Conservation (phyloP, 2,888 invertebrate genomes). For the Theretra japonica region DNA sequence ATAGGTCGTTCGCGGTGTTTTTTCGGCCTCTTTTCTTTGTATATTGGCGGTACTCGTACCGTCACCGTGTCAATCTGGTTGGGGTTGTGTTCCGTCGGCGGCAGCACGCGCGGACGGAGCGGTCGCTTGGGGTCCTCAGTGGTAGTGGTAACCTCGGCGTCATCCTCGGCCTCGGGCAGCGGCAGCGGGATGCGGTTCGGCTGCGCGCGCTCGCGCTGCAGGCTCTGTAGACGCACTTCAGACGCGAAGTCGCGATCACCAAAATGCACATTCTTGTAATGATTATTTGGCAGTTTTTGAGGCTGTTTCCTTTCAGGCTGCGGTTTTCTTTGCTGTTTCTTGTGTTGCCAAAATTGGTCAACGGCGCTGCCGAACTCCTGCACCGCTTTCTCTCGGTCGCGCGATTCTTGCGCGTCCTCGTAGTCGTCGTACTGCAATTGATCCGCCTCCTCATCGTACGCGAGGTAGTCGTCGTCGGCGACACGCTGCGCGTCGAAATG, state of each 20-base stretch:
- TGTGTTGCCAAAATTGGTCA: conserved; percentile 75
- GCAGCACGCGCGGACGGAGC: conserved; percentile 73
- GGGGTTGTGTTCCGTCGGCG: conserved; percentile 80
- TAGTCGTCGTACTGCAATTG: conserved; percentile 68
- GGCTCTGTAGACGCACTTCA: conserved; percentile 50
- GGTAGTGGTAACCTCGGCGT: conserved; percentile 72
- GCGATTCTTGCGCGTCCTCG: conserved; percentile 73
- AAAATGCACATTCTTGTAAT: conserved; percentile 76
- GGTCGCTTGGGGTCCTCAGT: conserved; percentile 74
- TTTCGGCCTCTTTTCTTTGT: conserved; percentile 73
- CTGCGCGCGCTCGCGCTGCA: conserved; percentile 56
- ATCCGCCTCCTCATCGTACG: conserved; percentile 62
- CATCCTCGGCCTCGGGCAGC: conserved; percentile 59
- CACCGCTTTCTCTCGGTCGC: conserved; percentile 65
- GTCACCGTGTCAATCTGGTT: conserved; percentile 81
- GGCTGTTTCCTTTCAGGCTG: conserved; percentile 54
- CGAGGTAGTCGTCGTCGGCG: conserved; percentile 65
- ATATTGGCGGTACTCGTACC: conserved; percentile 80
- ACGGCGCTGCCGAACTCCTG: conserved; percentile 72
- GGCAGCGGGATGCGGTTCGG: conserved; percentile 57
- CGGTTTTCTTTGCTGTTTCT: conserved; percentile 49
- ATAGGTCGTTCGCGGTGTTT: conserved; percentile 70
- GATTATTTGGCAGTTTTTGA: conserved; percentile 56
- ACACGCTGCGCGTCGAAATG: conserved; percentile 50
- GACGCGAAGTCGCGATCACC: conserved; percentile 68